Conservation (phyloP, 2,888 invertebrate species). For the Strigamia crassipes region DNA sequence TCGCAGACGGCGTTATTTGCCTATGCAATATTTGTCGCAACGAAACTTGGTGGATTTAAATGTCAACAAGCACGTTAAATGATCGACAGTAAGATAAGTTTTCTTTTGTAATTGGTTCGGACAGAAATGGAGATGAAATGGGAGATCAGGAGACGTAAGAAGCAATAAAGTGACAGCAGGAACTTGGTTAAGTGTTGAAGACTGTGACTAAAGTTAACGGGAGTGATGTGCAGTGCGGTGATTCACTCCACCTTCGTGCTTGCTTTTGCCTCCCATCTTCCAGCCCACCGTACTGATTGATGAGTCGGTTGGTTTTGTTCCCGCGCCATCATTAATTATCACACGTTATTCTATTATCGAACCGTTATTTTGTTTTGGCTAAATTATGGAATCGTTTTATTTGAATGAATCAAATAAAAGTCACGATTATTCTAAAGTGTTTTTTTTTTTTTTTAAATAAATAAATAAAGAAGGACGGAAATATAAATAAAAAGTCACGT, state of each 20-base stretch:
- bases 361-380: background rate
- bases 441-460: too few relatives aligned
- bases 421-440: too few relatives aligned
- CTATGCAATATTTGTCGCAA: background rate
- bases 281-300: background rate
- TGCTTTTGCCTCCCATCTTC: background rate
- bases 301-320: slow-evolving; percentile 18
- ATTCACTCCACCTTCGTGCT: background rate
- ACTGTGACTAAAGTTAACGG: background rate
- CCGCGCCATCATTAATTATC: background rate
- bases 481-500: background rate
- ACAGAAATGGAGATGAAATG: background rate
- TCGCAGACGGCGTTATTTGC: background rate
- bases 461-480: too few relatives aligned
- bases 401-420: too few relatives aligned
- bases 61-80: too few relatives aligned
- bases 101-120: background rate
- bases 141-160: background rate
- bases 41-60: background rate
- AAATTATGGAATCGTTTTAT: too few relatives aligned
- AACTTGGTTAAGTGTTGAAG: background rate
- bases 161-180: slow-evolving; percentile 6
- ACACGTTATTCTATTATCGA: background rate
- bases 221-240: background rate
- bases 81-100: background rate